Evolutionary conservation across 2,113 vertebrate species (phyloP), one percentile per base, ranked within the genome.

Genomic region (Rostratula benghalensis): DNA sequence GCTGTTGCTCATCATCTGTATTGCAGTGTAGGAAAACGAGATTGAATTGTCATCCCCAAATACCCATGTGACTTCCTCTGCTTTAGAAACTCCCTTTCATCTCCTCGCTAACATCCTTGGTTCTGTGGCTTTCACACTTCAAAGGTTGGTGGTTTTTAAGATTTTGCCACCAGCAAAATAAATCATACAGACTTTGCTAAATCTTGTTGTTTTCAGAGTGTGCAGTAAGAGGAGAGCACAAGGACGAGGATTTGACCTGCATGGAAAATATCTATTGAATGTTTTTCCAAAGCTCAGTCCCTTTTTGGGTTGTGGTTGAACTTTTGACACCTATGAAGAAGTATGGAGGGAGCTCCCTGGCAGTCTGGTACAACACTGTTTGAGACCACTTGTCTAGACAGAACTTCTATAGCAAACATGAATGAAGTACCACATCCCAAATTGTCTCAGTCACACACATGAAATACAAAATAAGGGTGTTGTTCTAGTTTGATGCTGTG

Each of bases 391-490:
- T 73, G 39, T 82, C 76, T 93, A 78, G 83, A 86, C 73, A 84
- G 80, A 80, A 7, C 63, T 86, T 61, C 3, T 15, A 33, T 23
- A 84, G 88, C 53, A 75, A 87, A 61, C n/a, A 25, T 11, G 45
- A 87, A 54, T 43, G 30, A 89, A 89, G 65, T 11, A 15, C 24
- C 0, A 2, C 80, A 79, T 97, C 86, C 76, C 61, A 75, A 89
- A 94, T 94, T 10, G 33, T 68, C 77, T 64, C 2, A 4, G 53
- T 39, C n/a, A 28, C 45, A 30, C 69, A 23, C 2, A 1, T 28
- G 65, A 92, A 96, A 91, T 91, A 79, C 57, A 89, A 65, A 96
- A 64, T 64, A 69, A 89, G 91, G 67, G 11, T 25, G 20, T 90
- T 78, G 64, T 92, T 96, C 33, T 48, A 71, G 21, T 71, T 87